Conservation (phyloP, 2,888 invertebrate species). For the Drosophila colorata region DNA sequence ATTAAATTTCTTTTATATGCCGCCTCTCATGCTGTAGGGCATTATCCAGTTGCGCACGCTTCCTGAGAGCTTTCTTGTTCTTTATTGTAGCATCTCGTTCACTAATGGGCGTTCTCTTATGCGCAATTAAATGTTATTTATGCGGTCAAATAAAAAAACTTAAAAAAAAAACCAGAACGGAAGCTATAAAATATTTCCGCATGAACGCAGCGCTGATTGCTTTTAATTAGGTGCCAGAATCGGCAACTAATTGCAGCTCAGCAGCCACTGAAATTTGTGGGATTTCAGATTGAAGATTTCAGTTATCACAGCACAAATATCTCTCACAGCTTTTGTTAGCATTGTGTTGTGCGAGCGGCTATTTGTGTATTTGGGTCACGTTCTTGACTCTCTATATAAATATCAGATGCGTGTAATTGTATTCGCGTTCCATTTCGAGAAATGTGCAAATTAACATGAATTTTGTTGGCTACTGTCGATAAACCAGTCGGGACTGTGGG, state of each 20-base stretch:
- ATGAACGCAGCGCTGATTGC: constrained; percentile 55
- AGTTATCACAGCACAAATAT: constrained; percentile 28
- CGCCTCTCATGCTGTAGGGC: too few species aligned
- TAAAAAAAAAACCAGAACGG: constrained; percentile 61
- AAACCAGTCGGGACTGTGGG: constrained; percentile 28
- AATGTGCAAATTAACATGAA: constrained; percentile 80
- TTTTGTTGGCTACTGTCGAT: constrained; percentile 64
- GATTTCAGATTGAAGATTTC: constrained; percentile 34
- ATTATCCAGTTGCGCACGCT: neutral
- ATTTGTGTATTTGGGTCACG: constrained; percentile 79
- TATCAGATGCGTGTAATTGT: constrained; percentile 59
- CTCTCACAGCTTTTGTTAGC: constrained; percentile 32
- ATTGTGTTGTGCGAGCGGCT: constrained; percentile 32
- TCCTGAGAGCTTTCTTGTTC: neutral
- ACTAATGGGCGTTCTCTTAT: constrained; percentile 31
- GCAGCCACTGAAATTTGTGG: constrained; percentile 19
- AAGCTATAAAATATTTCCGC: constrained; percentile 66
- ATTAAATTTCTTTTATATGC: too few species aligned
- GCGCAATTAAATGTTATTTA: constrained; percentile 60
- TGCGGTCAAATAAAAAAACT: constrained; percentile 1
- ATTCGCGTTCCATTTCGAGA: constrained; percentile 57
- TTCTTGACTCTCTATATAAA: constrained; percentile 52
- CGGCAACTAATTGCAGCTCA: constrained; percentile 37
- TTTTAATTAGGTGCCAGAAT: constrained; percentile 67
- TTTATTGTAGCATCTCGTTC: constrained; percentile 4